Percentiles rank a stretch among this genome's conserved stretches.
Evolutionary conservation across 2,797 vertebrate genomes (phyloP).

Genomic region (Morelia viridis): DNA sequence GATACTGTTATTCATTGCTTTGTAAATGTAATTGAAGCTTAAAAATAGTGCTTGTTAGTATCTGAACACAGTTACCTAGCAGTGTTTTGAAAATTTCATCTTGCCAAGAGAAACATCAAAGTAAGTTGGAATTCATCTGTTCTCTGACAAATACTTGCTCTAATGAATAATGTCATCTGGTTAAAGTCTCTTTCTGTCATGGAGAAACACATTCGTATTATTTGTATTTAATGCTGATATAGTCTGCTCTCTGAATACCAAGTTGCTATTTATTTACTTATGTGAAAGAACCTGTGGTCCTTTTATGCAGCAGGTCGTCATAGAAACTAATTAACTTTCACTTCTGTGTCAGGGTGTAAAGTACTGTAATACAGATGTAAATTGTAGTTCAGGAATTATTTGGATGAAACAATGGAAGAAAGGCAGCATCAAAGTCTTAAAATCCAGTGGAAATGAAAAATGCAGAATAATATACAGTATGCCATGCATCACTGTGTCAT

Average conservation of each 20-base stretch:
- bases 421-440: conserved; percentile 54
- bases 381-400: conserved; percentile 71
- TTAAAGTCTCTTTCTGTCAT: conserved; percentile 63
- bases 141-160: conserved; percentile 55
- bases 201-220: conserved; percentile 69
- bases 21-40: neutral
- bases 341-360: conserved; percentile 73
- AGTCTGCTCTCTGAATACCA: conserved; percentile 68
- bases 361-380: conserved; percentile 71
- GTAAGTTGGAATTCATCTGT: conserved; percentile 58
- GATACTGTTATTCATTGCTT: neutral
- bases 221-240: conserved; percentile 70
- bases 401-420: conserved; percentile 55
- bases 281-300: conserved; percentile 70
- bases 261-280: conserved; percentile 73
- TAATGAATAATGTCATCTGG: conserved; percentile 63
- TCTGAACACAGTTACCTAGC: conserved; percentile 36
- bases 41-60: conserved; percentile 18
- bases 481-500: conserved; percentile 59
- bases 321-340: conserved; percentile 81
- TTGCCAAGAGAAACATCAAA: neutral
- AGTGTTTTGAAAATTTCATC: conserved; percentile 52
- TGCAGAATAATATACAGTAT: conserved; percentile 50
- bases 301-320: conserved; percentile 75
- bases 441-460: conserved; percentile 66